phyloP scores from a whole-genome alignment of 2,113 vertebrate species.

The Aegithalos caudatus region DNA sequence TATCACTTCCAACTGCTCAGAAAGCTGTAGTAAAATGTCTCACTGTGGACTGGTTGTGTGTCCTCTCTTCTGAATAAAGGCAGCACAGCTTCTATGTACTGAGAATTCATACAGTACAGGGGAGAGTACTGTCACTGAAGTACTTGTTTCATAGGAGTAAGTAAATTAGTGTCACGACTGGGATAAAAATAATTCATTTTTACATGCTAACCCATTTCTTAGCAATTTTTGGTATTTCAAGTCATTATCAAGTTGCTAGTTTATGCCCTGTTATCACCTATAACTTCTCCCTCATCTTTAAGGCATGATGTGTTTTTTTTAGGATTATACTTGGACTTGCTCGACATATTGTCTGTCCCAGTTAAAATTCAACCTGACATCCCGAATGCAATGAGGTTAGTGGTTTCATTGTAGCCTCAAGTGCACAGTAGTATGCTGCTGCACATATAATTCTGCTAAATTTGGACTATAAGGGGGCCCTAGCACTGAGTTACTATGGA shows the following conservation, averaged over 20 bases:
- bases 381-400: constrained; percentile 31
- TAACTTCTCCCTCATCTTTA: not conserved
- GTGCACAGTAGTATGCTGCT: constrained; percentile 45
- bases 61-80: not conserved
- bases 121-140: not conserved
- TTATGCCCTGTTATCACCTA: not conserved
- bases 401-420: constrained; percentile 45
- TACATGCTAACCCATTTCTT: not conserved
- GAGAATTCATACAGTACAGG: not conserved
- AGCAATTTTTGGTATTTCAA: not conserved
- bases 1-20: not conserved
- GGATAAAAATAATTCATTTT: not conserved
- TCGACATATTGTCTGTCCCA: not conserved
- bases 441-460: constrained; percentile 70
- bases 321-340: not conserved
- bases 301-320: not conserved
- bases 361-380: constrained; percentile 30
- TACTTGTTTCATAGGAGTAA: not conserved
- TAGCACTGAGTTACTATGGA: constrained; percentile 74
- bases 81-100: not conserved
- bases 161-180: not conserved
- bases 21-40: not conserved
- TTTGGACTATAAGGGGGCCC: constrained; percentile 68
- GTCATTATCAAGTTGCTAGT: not conserved
- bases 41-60: not conserved